These are phyloP conservation scores for Oscheius sp. DNA, from an alignment of 1,140 invertebrate genomes.

Conservation along the genomic window DNA sequence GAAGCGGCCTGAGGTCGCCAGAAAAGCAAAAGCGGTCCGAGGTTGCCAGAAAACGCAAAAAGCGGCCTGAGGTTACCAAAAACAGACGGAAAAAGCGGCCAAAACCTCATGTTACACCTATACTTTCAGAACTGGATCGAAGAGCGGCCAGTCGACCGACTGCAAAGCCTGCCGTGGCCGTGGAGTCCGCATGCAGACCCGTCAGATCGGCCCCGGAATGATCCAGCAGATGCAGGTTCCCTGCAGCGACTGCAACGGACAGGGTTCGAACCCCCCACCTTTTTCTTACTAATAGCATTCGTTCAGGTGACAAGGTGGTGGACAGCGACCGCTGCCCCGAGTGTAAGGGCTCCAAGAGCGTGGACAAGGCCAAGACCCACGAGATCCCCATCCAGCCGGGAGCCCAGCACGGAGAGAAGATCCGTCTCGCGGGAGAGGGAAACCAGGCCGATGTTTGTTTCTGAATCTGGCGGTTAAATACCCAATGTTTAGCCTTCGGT, in stretches of 20 bases:
- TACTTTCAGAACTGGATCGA: constrained; percentile 60
- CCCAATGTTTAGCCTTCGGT: constrained; percentile 54
- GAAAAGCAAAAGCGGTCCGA: too few species aligned
- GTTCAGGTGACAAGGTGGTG: constrained; percentile 71
- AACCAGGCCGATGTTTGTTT: constrained; percentile 62
- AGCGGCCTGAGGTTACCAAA: too few species aligned
- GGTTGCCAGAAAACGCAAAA: too few species aligned
- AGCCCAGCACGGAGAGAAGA: constrained; percentile 66
- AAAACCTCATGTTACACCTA: too few species aligned
- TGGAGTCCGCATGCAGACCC: constrained; percentile 62
- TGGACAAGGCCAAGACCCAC: constrained; percentile 66
- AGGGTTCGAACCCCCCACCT: constrained; percentile 29
- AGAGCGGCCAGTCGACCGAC: constrained; percentile 50
- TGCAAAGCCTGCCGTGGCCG: constrained; percentile 62
- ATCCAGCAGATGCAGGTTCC: constrained; percentile 64
- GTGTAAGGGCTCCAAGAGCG: constrained; percentile 69
- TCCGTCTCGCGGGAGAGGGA: constrained; percentile 64
- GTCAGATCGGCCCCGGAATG: constrained; percentile 65
- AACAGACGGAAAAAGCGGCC: too few species aligned
- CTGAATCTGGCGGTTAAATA: not conserved
- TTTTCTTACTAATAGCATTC: not conserved
- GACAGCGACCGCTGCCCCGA: constrained; percentile 75
- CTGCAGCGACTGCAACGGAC: constrained; percentile 62
- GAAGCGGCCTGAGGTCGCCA: too few species aligned
- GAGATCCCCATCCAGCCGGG: constrained; percentile 68